Percentiles rank a stretch among this genome's conserved stretches.
phyloP scores from a whole-genome alignment of 2,888 invertebrate genomes.

The Anthophora plumipes region DNA sequence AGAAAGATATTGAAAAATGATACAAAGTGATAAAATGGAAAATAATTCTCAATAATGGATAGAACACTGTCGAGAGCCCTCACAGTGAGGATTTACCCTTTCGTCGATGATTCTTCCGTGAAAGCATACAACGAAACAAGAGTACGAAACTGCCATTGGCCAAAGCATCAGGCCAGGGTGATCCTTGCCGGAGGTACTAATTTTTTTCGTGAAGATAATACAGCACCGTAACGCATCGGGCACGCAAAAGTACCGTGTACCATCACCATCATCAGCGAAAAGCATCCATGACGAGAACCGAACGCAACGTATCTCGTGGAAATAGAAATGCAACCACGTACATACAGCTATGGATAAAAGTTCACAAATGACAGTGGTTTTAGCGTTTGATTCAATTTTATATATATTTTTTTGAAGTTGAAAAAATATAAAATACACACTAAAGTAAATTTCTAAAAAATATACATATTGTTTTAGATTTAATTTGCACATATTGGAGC shows the following conservation, averaged over 20 bases:
- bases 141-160: constrained; percentile 74
- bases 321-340: constrained; percentile 18
- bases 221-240: constrained; percentile 69
- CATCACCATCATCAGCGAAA: constrained; percentile 58
- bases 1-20: neutral
- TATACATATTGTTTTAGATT: too few species aligned
- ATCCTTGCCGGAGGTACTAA: constrained; percentile 72
- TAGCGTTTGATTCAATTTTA: too few species aligned
- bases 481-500: too few species aligned
- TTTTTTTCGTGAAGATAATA: constrained; percentile 76
- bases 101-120: constrained; percentile 56
- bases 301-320: constrained; percentile 26
- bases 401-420: too few species aligned
- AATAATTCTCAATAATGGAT: neutral
- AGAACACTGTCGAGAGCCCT: neutral
- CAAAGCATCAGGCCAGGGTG: constrained; percentile 49
- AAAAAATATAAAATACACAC: too few species aligned
- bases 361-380: too few species aligned
- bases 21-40: neutral
- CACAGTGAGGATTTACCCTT: neutral
- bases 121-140: constrained; percentile 67
- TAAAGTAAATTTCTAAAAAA: too few species aligned
- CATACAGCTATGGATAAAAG: too few species aligned
- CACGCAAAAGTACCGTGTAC: constrained; percentile 71
- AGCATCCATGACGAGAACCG: constrained; percentile 43